These are phyloP conservation scores for Aporrectodea caliginosa DNA, from an alignment of 1,140 invertebrate genomes.

Conservation along the genomic window DNA sequence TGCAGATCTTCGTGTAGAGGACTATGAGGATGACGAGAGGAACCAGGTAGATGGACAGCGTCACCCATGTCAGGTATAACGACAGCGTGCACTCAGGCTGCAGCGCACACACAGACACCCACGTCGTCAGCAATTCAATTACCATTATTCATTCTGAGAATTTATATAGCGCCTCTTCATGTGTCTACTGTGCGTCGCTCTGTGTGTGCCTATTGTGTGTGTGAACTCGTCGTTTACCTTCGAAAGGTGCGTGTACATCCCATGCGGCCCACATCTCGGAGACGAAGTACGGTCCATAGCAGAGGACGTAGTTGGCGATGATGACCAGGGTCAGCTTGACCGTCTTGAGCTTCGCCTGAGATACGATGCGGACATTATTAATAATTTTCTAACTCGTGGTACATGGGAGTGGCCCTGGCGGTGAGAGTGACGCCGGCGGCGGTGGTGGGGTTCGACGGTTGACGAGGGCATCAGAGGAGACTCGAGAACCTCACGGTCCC, in stretches of 20 bases:
- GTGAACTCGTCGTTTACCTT: background rate
- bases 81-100: slow-evolving; percentile 58
- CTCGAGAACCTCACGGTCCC: background rate
- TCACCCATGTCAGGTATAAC: slow-evolving; percentile 64
- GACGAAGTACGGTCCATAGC: slow-evolving; percentile 66
- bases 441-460: background rate
- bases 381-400: background rate
- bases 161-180: too few relatives aligned
- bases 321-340: slow-evolving; percentile 71
- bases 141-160: too few relatives aligned
- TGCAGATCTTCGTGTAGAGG: slow-evolving; percentile 62
- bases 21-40: slow-evolving; percentile 36
- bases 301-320: slow-evolving; percentile 66
- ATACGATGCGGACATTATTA: background rate
- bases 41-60: slow-evolving; percentile 37
- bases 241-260: slow-evolving; percentile 17
- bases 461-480: background rate
- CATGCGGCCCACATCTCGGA: slow-evolving; percentile 46
- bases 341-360: slow-evolving; percentile 64
- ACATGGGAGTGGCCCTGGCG: background rate
- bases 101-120: too few relatives aligned
- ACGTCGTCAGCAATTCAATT: too few relatives aligned
- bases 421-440: too few relatives aligned
- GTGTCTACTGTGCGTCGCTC: too few relatives aligned
- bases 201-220: too few relatives aligned